A percentile compares a stretch with the other conserved stretches of the same genome.
phyloP scores from a whole-genome alignment of 2,888 invertebrate genomes.

The Scaeva pyrastri region DNA sequence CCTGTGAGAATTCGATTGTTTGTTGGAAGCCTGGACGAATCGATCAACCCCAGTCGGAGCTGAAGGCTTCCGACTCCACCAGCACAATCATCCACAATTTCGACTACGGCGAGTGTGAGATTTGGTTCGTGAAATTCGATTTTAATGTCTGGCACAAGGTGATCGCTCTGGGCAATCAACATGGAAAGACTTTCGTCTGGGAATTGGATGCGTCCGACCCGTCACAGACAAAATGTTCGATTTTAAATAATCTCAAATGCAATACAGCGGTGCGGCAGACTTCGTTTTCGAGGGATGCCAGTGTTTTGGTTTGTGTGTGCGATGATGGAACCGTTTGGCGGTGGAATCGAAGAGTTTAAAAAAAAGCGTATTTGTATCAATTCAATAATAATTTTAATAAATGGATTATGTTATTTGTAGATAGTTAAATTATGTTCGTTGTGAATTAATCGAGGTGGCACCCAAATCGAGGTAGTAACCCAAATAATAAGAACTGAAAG shows the following conservation, averaged over 20 bases:
- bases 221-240: constrained; percentile 90
- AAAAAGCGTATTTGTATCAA: constrained; percentile 3
- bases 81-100: constrained; percentile 94
- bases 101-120: constrained; percentile 97
- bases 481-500: no score
- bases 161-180: constrained; percentile 97
- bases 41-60: constrained; percentile 88
- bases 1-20: constrained; percentile 98
- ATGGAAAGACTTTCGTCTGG: constrained; percentile 97
- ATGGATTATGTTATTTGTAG: constrained; percentile 34
- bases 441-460: background rate
- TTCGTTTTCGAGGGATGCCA: constrained; percentile 94
- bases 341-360: constrained; percentile 88
- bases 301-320: constrained; percentile 95
- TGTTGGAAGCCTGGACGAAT: constrained; percentile 98
- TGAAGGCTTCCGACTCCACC: constrained; percentile 90
- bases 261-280: constrained; percentile 96
- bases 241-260: constrained; percentile 94
- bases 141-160: constrained; percentile 96
- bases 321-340: constrained; percentile 98
- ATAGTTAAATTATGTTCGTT: background rate
- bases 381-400: constrained; percentile 37
- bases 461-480: no score
- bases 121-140: constrained; percentile 98
- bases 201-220: constrained; percentile 95